These are phyloP conservation scores for Meloidogyne hapla DNA, from an alignment of 1,140 invertebrate genomes.

Conservation along the genomic window DNA sequence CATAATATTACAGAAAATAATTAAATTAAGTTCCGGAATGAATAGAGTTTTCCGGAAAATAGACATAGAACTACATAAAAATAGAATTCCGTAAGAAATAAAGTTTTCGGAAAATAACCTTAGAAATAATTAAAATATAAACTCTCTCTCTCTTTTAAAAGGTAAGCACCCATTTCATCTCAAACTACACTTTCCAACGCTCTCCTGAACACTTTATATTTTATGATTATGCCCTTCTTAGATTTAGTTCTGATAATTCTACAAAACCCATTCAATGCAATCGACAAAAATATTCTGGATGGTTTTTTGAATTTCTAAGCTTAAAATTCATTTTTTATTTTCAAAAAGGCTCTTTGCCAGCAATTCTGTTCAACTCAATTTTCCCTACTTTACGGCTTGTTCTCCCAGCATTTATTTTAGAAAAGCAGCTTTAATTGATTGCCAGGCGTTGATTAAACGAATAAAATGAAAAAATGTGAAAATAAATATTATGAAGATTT, in stretches of 20 bases:
- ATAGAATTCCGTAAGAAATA: too few relatives aligned
- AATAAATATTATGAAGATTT: too few relatives aligned
- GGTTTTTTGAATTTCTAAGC: background rate
- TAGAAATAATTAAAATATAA: too few relatives aligned
- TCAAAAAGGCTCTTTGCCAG: conserved; percentile 22
- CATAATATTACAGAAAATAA: too few relatives aligned
- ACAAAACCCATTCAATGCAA: background rate
- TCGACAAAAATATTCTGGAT: conserved; percentile 13
- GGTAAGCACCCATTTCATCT: conserved; percentile 25
- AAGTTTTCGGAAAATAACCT: too few relatives aligned
- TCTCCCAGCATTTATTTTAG: conserved; percentile 34
- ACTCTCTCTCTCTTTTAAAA: background rate
- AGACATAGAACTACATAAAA: too few relatives aligned
- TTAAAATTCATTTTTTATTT: background rate
- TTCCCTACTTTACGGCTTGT: conserved; percentile 44
- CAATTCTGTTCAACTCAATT: conserved; percentile 24
- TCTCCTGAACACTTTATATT: conserved; percentile 19
- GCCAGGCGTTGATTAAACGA: background rate
- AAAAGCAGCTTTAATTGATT: conserved; percentile 26
- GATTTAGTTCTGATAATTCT: background rate
- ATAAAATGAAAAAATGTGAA: too few relatives aligned
- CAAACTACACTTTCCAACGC: conserved; percentile 21
- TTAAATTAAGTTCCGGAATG: too few relatives aligned
- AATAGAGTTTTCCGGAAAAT: too few relatives aligned
- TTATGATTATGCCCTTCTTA: conserved; percentile 32